Percentiles rank a stretch among this genome's conserved stretches.
These are phyloP conservation scores for Cenopis cana DNA, from an alignment of 2,888 invertebrate genomes.

Conservation along the genomic window DNA sequence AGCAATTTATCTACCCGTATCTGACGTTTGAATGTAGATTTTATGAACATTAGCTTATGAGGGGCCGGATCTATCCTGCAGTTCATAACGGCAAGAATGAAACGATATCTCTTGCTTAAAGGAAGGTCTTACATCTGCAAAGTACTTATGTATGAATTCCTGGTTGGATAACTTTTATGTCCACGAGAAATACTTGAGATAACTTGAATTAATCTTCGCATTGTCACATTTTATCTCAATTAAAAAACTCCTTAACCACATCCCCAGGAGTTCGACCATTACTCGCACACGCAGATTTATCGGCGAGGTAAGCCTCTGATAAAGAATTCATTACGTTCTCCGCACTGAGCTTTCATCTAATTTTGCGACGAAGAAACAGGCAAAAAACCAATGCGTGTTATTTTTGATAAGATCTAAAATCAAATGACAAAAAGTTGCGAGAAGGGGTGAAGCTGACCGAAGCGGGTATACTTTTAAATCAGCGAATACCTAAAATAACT, in stretches of 20 bases:
- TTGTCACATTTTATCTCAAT: slow-evolving; percentile 36
- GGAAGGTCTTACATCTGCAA: background rate
- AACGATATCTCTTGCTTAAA: background rate
- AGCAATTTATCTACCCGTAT: slow-evolving; percentile 20
- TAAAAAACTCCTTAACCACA: slow-evolving; percentile 30
- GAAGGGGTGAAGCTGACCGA: slow-evolving; percentile 3
- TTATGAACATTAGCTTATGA: background rate
- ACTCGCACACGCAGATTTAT: slow-evolving; percentile 23
- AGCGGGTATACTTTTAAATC: slow-evolving; percentile 36
- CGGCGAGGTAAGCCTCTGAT: slow-evolving; percentile 17
- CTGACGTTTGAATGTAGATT: slow-evolving; percentile 2
- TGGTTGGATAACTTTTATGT: background rate
- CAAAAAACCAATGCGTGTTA: slow-evolving; percentile 5
- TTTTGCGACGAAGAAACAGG: background rate
- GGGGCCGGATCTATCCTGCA: background rate
- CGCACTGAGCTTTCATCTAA: background rate
- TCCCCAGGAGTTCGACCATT: slow-evolving; percentile 24
- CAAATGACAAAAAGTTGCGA: slow-evolving; percentile 10
- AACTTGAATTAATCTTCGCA: slow-evolving; percentile 18
- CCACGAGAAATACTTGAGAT: background rate
- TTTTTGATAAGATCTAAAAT: slow-evolving; percentile 23
- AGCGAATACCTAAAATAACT: slow-evolving; percentile 40
- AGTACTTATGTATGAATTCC: background rate
- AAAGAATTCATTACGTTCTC: slow-evolving; percentile 29
- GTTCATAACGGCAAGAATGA: slow-evolving; percentile 1